A percentile compares a stretch with the other conserved stretches of the same genome.
These are phyloP conservation scores for Ictidomys tridecemlineatus DNA, from an alignment of 2,113 vertebrate species.

Conservation along the genomic window DNA sequence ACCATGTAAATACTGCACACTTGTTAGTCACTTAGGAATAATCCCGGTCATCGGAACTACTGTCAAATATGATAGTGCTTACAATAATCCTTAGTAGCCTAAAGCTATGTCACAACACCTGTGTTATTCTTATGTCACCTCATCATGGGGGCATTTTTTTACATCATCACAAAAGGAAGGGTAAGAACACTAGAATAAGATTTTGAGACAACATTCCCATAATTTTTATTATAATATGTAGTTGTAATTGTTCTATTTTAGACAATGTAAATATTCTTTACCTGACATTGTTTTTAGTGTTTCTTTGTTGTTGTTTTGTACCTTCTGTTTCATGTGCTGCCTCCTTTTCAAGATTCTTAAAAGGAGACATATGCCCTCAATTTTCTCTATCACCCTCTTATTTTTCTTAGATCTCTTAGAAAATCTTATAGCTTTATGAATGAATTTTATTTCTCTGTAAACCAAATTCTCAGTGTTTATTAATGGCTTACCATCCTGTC, in stretches of 20 bases:
- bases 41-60: background rate
- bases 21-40: background rate
- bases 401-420: conserved; percentile 53
- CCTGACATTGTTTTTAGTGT: background rate
- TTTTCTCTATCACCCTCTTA: background rate
- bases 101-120: background rate
- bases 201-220: background rate
- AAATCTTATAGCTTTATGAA: conserved; percentile 34
- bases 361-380: background rate
- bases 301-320: background rate
- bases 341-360: background rate
- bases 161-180: background rate
- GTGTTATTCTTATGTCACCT: background rate
- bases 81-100: background rate
- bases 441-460: conserved; percentile 57
- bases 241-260: background rate
- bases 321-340: background rate
- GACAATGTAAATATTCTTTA: background rate
- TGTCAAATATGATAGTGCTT: background rate
- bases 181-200: background rate
- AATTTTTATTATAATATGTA: background rate
- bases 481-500: conserved; percentile 49
- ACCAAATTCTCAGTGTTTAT: conserved; percentile 18
- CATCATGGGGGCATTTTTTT: background rate
- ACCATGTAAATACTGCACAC: background rate